Percentiles rank a stretch among this genome's conserved stretches.
phyloP scores from a whole-genome alignment of 2,888 invertebrate species.

The Abrostola triplasia region DNA sequence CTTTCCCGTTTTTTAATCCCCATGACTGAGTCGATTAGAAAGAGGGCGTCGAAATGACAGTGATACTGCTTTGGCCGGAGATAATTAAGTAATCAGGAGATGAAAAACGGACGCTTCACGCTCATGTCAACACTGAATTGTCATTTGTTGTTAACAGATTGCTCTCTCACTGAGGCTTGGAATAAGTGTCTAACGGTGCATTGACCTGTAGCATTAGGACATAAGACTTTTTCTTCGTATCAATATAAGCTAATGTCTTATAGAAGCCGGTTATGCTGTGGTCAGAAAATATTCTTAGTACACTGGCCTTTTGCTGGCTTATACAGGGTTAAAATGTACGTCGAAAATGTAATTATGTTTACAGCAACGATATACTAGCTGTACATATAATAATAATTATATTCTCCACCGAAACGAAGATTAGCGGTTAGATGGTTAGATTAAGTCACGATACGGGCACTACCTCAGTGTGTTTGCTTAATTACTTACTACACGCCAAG shows the following conservation, averaged over 20 bases:
- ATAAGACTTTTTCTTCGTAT: no score
- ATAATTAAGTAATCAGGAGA: constrained; percentile 23
- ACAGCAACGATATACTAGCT: background rate
- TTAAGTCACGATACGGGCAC: constrained; percentile 15
- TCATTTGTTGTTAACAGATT: background rate
- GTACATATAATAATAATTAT: constrained; percentile 26
- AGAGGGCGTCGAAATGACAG: constrained; percentile 24
- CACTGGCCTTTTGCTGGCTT: no score
- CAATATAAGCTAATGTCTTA: no score
- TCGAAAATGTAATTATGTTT: background rate
- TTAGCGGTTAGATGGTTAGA: constrained; percentile 34
- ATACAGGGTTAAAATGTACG: no score
- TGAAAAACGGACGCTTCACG: constrained; percentile 2
- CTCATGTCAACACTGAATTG: background rate
- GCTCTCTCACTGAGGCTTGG: background rate
- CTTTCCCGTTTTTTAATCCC: constrained; percentile 48
- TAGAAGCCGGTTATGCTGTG: no score
- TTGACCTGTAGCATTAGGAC: no score
- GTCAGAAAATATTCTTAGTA: no score
- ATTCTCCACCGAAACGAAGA: constrained; percentile 28
- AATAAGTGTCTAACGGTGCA: no score
- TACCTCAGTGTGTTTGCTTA: constrained; percentile 30
- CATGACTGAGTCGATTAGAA: constrained; percentile 36
- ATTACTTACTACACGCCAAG: constrained; percentile 32
- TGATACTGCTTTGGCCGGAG: constrained; percentile 12